Conservation (phyloP, 2,888 invertebrate species). For the Torymus aiolomorphi region DNA sequence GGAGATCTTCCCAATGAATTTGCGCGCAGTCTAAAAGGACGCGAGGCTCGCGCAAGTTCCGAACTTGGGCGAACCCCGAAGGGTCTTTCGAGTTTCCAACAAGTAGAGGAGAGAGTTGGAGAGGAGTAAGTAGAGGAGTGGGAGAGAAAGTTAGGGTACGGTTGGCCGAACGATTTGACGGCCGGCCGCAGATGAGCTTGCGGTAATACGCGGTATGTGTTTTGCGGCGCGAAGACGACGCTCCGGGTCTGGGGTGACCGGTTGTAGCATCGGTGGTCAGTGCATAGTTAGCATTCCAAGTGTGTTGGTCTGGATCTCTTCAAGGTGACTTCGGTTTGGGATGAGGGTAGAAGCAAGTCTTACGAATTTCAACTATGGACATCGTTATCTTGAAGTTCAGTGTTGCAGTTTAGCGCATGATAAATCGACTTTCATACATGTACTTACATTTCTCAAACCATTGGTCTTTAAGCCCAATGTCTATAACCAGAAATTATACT, state of each 20-base stretch:
- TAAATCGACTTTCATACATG: too few relatives aligned
- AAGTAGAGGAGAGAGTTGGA: not conserved
- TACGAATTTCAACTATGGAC: too few relatives aligned
- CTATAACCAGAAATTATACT: too few relatives aligned
- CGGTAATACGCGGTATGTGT: constrained; percentile 42
- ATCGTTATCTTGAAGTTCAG: too few relatives aligned
- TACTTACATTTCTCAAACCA: too few relatives aligned
- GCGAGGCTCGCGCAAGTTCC: constrained; percentile 37
- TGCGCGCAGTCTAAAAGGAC: constrained; percentile 34
- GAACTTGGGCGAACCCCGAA: constrained; percentile 2
- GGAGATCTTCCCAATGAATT: constrained; percentile 61
- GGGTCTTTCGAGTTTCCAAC: constrained; percentile 31
- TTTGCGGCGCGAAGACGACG: not conserved
- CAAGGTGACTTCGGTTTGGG: too few relatives aligned
- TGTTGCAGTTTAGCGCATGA: too few relatives aligned
- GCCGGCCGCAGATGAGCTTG: constrained; percentile 43
- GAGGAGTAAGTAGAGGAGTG: too few relatives aligned
- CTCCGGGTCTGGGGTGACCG: not conserved
- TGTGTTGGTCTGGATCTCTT: too few relatives aligned
- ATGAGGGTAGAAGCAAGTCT: too few relatives aligned
- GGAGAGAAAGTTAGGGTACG: not conserved
- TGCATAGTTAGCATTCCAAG: not conserved
- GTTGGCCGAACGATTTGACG: constrained; percentile 5
- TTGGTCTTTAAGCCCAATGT: too few relatives aligned
- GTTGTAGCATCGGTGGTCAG: not conserved